These are phyloP conservation scores for Phymanthus crucifer DNA, from an alignment of 92 coral and sea anemone species.

Conservation along the genomic window DNA sequence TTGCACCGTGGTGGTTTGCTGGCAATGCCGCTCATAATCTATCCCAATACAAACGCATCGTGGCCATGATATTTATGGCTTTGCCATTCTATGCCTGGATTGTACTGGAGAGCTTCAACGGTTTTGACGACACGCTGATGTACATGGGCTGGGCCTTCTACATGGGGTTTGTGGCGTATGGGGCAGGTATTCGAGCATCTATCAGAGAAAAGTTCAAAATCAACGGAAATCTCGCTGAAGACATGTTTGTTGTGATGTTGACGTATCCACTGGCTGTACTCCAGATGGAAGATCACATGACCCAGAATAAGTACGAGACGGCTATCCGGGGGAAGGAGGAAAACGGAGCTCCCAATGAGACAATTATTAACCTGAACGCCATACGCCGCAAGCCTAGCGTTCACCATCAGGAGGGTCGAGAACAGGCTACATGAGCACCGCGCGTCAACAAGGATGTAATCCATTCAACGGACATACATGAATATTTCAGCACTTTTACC, in stretches of 20 bases:
- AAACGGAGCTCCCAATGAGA: not conserved
- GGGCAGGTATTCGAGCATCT: constrained; percentile 67
- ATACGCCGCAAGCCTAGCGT: not conserved
- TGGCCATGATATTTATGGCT: constrained; percentile 71
- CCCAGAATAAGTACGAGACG: constrained; percentile 23
- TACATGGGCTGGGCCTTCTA: constrained; percentile 80
- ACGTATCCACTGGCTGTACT: constrained; percentile 72
- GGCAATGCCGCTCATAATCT: constrained; percentile 80
- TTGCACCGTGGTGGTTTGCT: constrained; percentile 80
- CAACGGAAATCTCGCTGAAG: constrained; percentile 75
- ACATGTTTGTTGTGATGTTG: constrained; percentile 64
- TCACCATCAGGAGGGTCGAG: not conserved
- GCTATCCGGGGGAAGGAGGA: not conserved
- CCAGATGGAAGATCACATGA: constrained; percentile 82
- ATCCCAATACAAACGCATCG: constrained; percentile 44
- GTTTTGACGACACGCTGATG: constrained; percentile 62
- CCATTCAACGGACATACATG: not conserved
- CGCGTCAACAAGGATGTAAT: not conserved
- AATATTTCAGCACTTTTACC: not conserved
- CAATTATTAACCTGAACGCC: not conserved
- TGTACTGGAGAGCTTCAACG: constrained; percentile 61
- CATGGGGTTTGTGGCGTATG: constrained; percentile 74
- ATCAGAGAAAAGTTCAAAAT: constrained; percentile 77
- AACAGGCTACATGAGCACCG: not conserved
- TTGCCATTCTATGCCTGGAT: constrained; percentile 77